Base-by-base conservation (phyloP, 2,113 vertebrate species). In the Paraplagusia blochii region DNA sequence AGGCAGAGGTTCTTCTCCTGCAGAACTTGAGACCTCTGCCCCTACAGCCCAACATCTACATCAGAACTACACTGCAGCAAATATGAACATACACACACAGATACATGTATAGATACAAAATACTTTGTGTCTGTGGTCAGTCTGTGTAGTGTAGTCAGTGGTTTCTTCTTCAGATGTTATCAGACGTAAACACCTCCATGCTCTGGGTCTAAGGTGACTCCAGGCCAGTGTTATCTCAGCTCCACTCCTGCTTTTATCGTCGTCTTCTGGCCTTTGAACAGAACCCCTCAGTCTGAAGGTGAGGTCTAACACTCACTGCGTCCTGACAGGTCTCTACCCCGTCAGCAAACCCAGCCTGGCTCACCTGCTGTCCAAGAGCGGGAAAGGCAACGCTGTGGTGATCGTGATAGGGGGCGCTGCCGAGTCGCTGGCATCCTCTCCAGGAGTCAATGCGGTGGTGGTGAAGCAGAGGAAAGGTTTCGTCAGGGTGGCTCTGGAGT, bases 391-490 rank as follows among this genome's bases (percentile, higher is more conserved):
- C 16, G 91, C 90, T 0, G 77, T 93, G 45, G 83, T 88, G 69
- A 93, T 95, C 9, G 22, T 92, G 7, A 83, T 92, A 11, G 90
- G 91, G 7, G 93, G 92, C 1, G 91, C 92, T 11, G 86, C 89
- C 0, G 91, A 93, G 78, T 86, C 92, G 8, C 72, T 94, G 55
- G 44, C 80, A 0, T 80, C 83, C 0, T 36, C 65, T 18, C 89
- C 90, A 0, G 90, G 90, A 44, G 34, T 81, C 11, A 87, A 93
- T 70, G 70, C 61, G 0, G 45, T 93, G 46, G 64, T 82, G 0
- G 82, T 93, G 59, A 85, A 4, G 45, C 71, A 87, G 1, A 85
- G 87, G 15, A 90, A 91, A 43, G 92, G 92, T 44, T 95, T 94
- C 9, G 88, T 94, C 52, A 82, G 73, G 33, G 22, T 94, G 53